Evolutionary conservation across 2,888 invertebrate species (phyloP), one percentile per base, ranked within the genome.

Genomic region (Craniophora ligustri): DNA sequence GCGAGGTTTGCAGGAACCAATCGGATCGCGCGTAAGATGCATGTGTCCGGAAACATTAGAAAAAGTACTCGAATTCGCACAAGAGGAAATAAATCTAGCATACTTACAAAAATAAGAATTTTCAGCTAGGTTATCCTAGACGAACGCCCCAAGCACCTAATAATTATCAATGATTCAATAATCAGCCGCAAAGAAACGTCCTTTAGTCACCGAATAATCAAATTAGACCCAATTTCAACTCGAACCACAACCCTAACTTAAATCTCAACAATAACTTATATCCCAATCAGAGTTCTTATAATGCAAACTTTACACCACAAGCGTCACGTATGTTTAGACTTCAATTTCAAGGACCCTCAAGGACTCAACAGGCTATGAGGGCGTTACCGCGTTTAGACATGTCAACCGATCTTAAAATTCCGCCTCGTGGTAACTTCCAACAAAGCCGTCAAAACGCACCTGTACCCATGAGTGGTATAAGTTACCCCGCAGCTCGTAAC

Each of bases 301-400:
- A n/a, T 10, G n/a, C 28, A n/a, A 28, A 26, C 10, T 26, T 26
- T 26, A 2, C 10, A 26, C 26, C 26, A 26, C 26, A 26, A 10
- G 10, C 26, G 7, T 26, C 5, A 26, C 26, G 8, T 10, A 26
- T 26, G 26, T 26, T 3, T 26, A 26, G 26, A 26, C 26, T 3
- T 26, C 26, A 26, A 5, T 26, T 26, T 26, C 3, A 30, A n/a
- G 28, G 28, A 5, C 28, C 31, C 13, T 31, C 31, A 11, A 31
- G 18, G 15, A 35, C 34, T 8, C 34, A 35, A 18, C 34, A 35
- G 34, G 34, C 16, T 10, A 18, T 35, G 16, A 35, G 34, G n/a
- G 18, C 34, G 15, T 18, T 35, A 16, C 34, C 34, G 3, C 16
- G 34, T 35, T 7, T 18, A 35, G 18, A 35, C 5, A 35, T 35